These are phyloP conservation scores for Gallinago media DNA, from an alignment of 2,113 vertebrate species.

Conservation along the genomic window DNA sequence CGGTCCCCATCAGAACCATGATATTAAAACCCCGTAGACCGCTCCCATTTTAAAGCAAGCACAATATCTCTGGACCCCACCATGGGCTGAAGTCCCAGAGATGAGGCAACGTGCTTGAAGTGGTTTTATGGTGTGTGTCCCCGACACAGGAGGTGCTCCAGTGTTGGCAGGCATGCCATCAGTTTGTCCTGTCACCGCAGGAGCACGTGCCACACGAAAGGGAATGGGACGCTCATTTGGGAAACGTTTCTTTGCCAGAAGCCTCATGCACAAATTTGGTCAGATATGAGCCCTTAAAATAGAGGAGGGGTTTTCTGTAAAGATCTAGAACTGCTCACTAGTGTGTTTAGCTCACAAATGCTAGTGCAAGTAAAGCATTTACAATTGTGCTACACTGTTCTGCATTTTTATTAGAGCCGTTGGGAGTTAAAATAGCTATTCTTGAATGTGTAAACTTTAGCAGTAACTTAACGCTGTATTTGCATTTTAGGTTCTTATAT, in stretches of 20 bases:
- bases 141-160: accelerated
- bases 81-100: accelerated
- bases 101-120: accelerated
- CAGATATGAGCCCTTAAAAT: background rate
- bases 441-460: background rate
- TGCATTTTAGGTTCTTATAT: accelerated
- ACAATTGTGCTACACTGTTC: background rate
- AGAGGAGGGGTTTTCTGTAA: background rate
- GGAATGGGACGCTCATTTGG: accelerated
- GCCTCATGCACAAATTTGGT: background rate
- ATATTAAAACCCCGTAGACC: background rate
- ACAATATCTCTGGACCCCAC: accelerated
- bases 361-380: background rate
- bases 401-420: background rate
- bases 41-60: accelerated
- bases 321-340: background rate
- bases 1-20: accelerated
- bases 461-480: background rate
- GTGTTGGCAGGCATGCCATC: accelerated
- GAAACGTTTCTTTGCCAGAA: background rate
- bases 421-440: background rate
- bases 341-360: background rate
- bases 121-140: accelerated
- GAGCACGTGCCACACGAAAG: accelerated
- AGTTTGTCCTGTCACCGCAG: background rate